Evolutionary conservation across 2,113 vertebrate genomes (phyloP), one percentile per base, ranked within the genome.

Genomic region (Scopus umbretta): DNA sequence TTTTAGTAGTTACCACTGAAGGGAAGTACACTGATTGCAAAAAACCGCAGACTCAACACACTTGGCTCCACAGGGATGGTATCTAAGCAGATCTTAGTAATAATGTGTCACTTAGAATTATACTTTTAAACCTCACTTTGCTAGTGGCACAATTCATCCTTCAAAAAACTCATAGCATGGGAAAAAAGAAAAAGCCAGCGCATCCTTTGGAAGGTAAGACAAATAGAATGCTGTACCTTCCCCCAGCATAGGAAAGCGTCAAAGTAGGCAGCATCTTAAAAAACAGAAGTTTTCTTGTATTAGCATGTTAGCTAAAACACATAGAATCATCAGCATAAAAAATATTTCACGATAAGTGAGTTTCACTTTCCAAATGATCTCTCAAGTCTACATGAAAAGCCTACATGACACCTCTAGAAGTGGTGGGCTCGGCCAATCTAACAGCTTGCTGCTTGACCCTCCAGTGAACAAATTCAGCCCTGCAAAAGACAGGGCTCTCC

Each of bases 11-110:
- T 80, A 94, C 86, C 66, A 61, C 95, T 92, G 73, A 94, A 84
- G 61, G 95, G 96, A 97, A 97, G 79, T 87, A 59, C 61, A 87
- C 56, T 84, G 92, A 97, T 94, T 97, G 91, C 76, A 97, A 49
- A 94, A 93, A 97, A 94, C 91, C 96, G 94, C 94, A 97, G 86
- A 94, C 78, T 94, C 49, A 72, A 94, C 86, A 91, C 34, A 81
- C 9, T 19, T 0, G 43, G 26, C 73, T 94, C 90, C 3, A 0
- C 8, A 10, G 73, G 89, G 73, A 92, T n/a, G 38, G 32, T 84
- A 92, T 89, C 83, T 92, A 92, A 85, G 88, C 4, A 92, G 43
- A 76, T 88, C 90, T 78, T 21, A 19, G 53, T 63, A 92, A 88
- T 56, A 74, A 86, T 4, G 49, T 87, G 91, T 91, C 53, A 0